Evolutionary conservation across 2,797 vertebrate species (phyloP).

Genomic region (Diplodus sargus): DNA sequence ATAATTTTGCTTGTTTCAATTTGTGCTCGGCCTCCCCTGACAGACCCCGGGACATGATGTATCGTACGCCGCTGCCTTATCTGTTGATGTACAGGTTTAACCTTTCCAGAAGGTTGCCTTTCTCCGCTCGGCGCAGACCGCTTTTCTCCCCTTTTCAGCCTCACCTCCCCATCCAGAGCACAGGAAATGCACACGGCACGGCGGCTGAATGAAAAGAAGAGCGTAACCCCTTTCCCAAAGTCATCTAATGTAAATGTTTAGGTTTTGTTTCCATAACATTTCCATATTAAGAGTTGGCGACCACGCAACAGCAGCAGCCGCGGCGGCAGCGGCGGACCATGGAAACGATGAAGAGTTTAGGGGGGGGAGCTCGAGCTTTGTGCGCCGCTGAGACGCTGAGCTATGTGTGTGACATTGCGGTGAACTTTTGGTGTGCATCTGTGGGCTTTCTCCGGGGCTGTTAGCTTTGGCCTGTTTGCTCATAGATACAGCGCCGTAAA

Average conservation of each 20-base stretch:
- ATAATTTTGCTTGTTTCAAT: constrained; percentile 85
- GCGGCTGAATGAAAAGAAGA: constrained; percentile 81
- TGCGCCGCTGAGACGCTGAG: constrained; percentile 65
- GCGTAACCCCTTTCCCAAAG: constrained; percentile 77
- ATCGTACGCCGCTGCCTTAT: constrained; percentile 80
- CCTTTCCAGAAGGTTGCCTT: constrained; percentile 84
- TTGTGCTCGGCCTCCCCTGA: constrained; percentile 81
- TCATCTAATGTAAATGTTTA: constrained; percentile 89
- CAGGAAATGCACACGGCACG: constrained; percentile 67
- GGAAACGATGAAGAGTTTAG: constrained; percentile 63
- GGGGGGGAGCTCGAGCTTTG: constrained; percentile 44
- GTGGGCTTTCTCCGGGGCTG: constrained; percentile 89
- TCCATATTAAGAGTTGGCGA: constrained; percentile 85
- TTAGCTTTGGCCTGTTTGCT: constrained; percentile 93
- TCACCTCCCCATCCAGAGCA: constrained; percentile 50
- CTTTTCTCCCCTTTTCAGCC: constrained; percentile 28
- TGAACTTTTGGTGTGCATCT: constrained; percentile 88
- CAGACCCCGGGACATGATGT: constrained; percentile 81
- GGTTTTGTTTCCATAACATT: constrained; percentile 87
- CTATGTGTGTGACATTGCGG: constrained; percentile 83
- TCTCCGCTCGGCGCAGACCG: constrained; percentile 52
- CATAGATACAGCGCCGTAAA: constrained; percentile 91
- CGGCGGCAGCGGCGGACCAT: constrained; percentile 53
- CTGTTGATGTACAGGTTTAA: constrained; percentile 87
- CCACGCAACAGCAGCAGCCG: constrained; percentile 48